Base-by-base conservation (phyloP, 2,797 vertebrate genomes). In the Propithecus deckenii region DNA sequence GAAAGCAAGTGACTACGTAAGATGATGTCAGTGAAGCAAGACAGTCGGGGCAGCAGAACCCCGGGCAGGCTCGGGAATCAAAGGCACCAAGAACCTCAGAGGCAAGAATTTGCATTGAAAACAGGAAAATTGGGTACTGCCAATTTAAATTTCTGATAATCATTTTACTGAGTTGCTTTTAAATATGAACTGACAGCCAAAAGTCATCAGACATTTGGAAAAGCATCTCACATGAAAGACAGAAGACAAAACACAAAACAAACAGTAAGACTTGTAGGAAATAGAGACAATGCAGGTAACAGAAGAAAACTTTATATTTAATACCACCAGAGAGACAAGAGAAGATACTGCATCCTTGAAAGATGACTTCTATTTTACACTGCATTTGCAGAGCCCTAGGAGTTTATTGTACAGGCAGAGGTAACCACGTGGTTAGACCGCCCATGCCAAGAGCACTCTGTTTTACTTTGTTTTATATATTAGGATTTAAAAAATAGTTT, bases 241-340 rank as follows among this genome's bases (percentile, higher is more conserved):
- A 80, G n/a, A 65, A n/a, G 69, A 50, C 35, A 96, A 91, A 88
- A 84, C n/a, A 75, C 20, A 52, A 84, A 90, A 76, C 23, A 79
- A 79, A 52, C 14, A 74, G 7, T 30, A 23, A 65, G 12, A 79
- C 12, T 84, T 57, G n/a, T 7, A 84, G 22, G 63, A 78, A 83
- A 75, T 9, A 89, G 71, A 71, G 71, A 38, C 55, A 41, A n/a
- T 22, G 65, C 28, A 63, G n/a, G 20, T 41, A 35, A n/a, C 38
- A 69, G 59, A 57, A 69, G 41, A 81, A 75, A 72, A 41, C 52
- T 89, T 79, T 20, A 46, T 20, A 38, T 38, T 81, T 91, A 48
- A 18, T 7, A 59, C 52, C n/a, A 38, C 38, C 25, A 41, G 28
- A 52, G 46, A 89, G 20, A 48, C 2, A 52, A 91, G n/a, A 75